Base-by-base conservation (phyloP, 92 coral and sea anemone genomes). In the Muricea muricata region DNA sequence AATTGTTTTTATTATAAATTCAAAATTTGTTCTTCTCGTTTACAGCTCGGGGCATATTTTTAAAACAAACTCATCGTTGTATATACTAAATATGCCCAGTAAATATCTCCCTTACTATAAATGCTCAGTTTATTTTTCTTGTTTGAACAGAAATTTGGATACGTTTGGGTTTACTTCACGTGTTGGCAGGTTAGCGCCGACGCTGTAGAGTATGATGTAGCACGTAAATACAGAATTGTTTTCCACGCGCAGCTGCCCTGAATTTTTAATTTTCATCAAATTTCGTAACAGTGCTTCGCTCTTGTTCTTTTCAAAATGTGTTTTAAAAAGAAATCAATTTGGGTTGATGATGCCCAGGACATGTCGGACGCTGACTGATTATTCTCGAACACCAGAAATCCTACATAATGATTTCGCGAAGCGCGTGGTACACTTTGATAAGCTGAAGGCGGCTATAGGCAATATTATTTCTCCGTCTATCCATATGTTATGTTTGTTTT, bases 221-320 rank as follows among this genome's bases (percentile, higher is more conserved):
- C n/a, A n/a, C n/a, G n/a, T n/a, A n/a, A n/a, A n/a, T n/a, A n/a
- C n/a, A n/a, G n/a, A n/a, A n/a, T n/a, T n/a, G n/a, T n/a, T n/a
- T n/a, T n/a, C n/a, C n/a, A n/a, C 46, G 11, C 71, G 23, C 39
- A 68, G 56, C 47, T 73, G 79, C 61, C 8, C 32, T 42, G 79
- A 73, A 73, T 73, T 42, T 73, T 73, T 39, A 73, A 73, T 73
- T n/a, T n/a, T n/a, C n/a, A n/a, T n/a, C n/a, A n/a, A n/a, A n/a
- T n/a, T 18, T 73, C 79, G 29, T 73, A 65, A 65, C 29, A n/a
- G n/a, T 65, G n/a, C 72, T 35, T 29, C 2, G 42, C 42, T 11
- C 13, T 12, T 29, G 29, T 65, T 65, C 14, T 65, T 29, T 2
- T 14, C n/a, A 29, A 29, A 34, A 11, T 34, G 14, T 65, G 65